Evolutionary conservation across 92 coral and sea anemone genomes (phyloP).

Genomic region (Nematostella vectensis): DNA sequence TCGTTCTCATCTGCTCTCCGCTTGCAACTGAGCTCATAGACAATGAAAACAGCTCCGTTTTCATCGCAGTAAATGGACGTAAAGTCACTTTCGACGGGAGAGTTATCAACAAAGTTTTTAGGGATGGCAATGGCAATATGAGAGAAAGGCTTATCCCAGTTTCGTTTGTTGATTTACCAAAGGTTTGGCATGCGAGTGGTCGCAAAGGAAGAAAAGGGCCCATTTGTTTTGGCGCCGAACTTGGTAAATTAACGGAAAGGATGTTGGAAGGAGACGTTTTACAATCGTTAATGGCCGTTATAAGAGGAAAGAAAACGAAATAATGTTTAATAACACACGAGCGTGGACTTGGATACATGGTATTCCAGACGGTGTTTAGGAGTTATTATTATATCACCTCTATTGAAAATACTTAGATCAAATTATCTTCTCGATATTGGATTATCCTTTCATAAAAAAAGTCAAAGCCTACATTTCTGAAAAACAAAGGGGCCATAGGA

Average conservation of each 20-base stretch:
- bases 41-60: slow-evolving; percentile 40
- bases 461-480: too few species aligned
- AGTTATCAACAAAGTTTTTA: slow-evolving; percentile 33
- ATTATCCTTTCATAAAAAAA: too few species aligned
- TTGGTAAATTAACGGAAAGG: slow-evolving; percentile 48
- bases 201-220: slow-evolving; percentile 24
- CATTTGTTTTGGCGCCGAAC: slow-evolving; percentile 52
- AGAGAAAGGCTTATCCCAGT: slow-evolving; percentile 56
- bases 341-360: too few species aligned
- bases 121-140: slow-evolving; percentile 41
- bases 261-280: slow-evolving; percentile 63
- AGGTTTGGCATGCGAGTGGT: slow-evolving; percentile 31
- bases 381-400: too few species aligned
- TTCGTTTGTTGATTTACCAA: slow-evolving; percentile 61
- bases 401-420: too few species aligned
- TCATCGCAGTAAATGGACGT: slow-evolving; percentile 42
- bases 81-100: slow-evolving; percentile 61
- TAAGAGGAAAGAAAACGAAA: slow-evolving; percentile 31
- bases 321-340: too few species aligned
- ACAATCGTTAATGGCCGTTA: slow-evolving; percentile 49
- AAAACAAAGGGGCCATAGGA: too few species aligned
- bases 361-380: too few species aligned
- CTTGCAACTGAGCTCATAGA: slow-evolving; percentile 55
- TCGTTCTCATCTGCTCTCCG: slow-evolving; percentile 50
- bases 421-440: too few species aligned